Base-by-base conservation (phyloP, 2,888 invertebrate species). In the Caenorhabditis sp. region DNA sequence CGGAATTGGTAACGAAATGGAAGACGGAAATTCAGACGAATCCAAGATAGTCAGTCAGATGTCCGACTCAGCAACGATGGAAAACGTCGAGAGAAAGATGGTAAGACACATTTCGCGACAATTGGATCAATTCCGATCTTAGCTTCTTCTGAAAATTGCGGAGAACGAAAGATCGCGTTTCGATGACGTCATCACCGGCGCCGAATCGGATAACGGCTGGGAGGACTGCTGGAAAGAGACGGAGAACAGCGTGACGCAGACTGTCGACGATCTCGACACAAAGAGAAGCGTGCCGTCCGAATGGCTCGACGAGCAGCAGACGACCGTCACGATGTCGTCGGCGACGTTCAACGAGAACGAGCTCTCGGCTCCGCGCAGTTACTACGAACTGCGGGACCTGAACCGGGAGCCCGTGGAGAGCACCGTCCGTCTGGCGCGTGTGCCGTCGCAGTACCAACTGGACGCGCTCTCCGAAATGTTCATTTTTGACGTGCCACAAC, bases 361-460 rank as follows among this genome's bases (percentile, higher is more conserved):
- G 7, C 11, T 5, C 30, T 41, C 55, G 22, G 55, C 62, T 26
- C 62, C 62, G 15, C 50, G 59, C 39, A 70, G 70, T 41, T 78
- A 73, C 37, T 80, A 80, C 52, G 77, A 78, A 37, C 35, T 78
- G 50, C 43, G 53, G 59, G 80, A 78, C 46, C 50, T 80, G 70
- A 80, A 80, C 52, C 58, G 48, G 32, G 78, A 78, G 39, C 72
- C 63, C 3, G 62, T 61, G n/a, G 73, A 71, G 4, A 50, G 46
- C 17, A 45, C 35, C n/a, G 61, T 72, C n/a, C 68, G 80, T 41
- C 20, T 81, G 50, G 56, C 76, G 2, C 63, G 76, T 24, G 76
- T 81, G 24, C 80, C 80, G 15, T 78, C 78, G 46, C 80, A 81
- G 55, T 81, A 81, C 56, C 78, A 81, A 39, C 50, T 81, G 26